phyloP scores from a whole-genome alignment of 37 sponge, comb jelly and placozoan species.

The Ianthella basta region DNA sequence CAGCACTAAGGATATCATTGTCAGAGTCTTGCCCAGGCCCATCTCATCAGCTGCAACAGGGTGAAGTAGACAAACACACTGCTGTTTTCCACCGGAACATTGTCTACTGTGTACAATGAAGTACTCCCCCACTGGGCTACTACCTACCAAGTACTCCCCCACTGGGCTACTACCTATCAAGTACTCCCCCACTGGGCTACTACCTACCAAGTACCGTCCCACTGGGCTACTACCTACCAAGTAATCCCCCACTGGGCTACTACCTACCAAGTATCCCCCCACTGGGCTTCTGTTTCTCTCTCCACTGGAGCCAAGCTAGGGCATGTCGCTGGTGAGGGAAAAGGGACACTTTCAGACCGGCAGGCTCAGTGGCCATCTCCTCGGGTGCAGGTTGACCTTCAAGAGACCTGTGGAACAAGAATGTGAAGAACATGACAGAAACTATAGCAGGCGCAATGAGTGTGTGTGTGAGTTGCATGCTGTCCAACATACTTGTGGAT shows the following conservation, averaged over 20 bases:
- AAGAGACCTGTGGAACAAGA: slow-evolving; percentile 38
- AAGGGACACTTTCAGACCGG: slow-evolving; percentile 51
- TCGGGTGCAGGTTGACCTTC: slow-evolving; percentile 57
- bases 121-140: no score
- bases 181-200: no score
- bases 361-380: slow-evolving; percentile 55
- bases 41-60: slow-evolving; percentile 70
- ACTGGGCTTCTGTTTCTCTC: slow-evolving; percentile 29
- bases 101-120: no score
- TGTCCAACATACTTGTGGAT: slow-evolving; percentile 48
- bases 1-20: slow-evolving; percentile 65
- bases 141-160: no score
- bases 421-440: not conserved
- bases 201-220: no score
- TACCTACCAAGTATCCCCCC: slow-evolving; percentile 56
- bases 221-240: no score
- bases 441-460: not conserved
- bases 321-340: slow-evolving; percentile 70
- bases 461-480: not conserved
- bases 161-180: no score
- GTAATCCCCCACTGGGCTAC: no score
- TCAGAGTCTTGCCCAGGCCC: slow-evolving; percentile 86
- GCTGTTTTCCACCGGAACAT: no score
- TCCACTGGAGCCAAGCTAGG: slow-evolving; percentile 33
- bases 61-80: not conserved